These are phyloP conservation scores for Plotosus lineatus DNA, from an alignment of 2,113 vertebrate species.

Conservation along the genomic window DNA sequence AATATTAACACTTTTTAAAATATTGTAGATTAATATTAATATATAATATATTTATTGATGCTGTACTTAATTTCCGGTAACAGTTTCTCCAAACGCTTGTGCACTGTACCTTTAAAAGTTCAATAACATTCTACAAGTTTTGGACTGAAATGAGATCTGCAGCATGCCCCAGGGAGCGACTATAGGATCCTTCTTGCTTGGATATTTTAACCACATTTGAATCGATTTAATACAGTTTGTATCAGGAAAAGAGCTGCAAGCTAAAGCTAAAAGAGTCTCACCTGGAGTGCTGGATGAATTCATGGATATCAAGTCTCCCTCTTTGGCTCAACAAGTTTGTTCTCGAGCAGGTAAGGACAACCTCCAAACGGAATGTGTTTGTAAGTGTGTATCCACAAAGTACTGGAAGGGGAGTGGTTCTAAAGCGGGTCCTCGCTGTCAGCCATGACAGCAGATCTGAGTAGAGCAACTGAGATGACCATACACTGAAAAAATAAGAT, in stretches of 20 bases:
- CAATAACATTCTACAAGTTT: background rate
- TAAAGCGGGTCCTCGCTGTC: conserved; percentile 59
- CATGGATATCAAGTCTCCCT: conserved; percentile 40
- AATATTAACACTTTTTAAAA: too few relatives aligned
- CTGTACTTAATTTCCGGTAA: too few relatives aligned
- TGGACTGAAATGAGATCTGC: background rate
- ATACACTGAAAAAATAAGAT: conserved; percentile 22
- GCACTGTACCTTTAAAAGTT: background rate
- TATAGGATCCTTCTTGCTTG: background rate
- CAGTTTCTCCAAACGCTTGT: too few relatives aligned
- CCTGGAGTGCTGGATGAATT: conserved; percentile 57
- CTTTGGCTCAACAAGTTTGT: background rate
- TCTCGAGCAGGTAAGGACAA: background rate
- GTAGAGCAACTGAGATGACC: background rate
- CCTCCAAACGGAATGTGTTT: background rate
- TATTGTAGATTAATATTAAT: too few relatives aligned
- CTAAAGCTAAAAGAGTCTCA: conserved; percentile 26
- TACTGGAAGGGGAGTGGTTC: conserved; percentile 12
- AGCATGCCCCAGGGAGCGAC: background rate
- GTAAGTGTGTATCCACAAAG: conserved; percentile 2
- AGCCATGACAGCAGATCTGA: conserved; percentile 48
- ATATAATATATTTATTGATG: too few relatives aligned
- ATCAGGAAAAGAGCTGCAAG: background rate
- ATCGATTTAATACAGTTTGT: background rate
- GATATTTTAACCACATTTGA: background rate